These are phyloP conservation scores for Pitta sordida DNA, from an alignment of 2,113 vertebrate species.

Conservation along the genomic window DNA sequence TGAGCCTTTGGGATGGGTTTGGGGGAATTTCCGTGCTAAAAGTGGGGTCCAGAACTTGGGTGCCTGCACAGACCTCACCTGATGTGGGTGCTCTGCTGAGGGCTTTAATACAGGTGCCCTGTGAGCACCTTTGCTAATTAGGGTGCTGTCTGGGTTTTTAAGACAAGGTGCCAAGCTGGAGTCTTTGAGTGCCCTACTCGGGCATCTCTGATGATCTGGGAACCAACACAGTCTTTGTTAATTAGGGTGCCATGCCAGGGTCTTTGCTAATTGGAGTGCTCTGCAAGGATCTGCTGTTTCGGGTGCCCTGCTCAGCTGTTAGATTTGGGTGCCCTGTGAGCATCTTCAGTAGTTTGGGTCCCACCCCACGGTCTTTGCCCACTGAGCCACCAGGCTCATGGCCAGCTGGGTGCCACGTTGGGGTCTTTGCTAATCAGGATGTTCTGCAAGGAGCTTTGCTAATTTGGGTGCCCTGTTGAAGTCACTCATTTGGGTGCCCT, in stretches of 20 bases:
- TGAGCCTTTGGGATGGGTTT: not conserved
- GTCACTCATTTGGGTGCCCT: not conserved
- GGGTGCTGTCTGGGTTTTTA: too few species aligned
- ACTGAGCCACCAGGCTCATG: not conserved
- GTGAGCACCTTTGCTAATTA: not conserved
- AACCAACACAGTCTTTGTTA: not conserved
- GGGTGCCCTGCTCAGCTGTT: not conserved
- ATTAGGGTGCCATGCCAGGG: not conserved
- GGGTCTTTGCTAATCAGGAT: not conserved
- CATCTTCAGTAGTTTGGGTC: not conserved
- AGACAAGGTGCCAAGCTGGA: not conserved
- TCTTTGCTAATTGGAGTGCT: not conserved
- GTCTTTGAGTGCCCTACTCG: not conserved
- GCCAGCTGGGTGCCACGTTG: not conserved
- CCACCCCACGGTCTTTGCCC: not conserved
- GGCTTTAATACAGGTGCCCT: not conserved
- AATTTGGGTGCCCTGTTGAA: too few species aligned
- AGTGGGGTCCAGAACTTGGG: not conserved
- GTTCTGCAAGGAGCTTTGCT: not conserved
- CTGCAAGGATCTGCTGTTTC: not conserved
- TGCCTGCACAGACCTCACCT: accelerated
- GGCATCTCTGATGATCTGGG: not conserved
- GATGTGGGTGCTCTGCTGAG: not conserved
- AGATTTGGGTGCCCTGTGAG: not conserved
- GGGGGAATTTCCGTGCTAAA: not conserved